Conservation (phyloP, 2,888 invertebrate genomes). For the Spialia ferax region DNA sequence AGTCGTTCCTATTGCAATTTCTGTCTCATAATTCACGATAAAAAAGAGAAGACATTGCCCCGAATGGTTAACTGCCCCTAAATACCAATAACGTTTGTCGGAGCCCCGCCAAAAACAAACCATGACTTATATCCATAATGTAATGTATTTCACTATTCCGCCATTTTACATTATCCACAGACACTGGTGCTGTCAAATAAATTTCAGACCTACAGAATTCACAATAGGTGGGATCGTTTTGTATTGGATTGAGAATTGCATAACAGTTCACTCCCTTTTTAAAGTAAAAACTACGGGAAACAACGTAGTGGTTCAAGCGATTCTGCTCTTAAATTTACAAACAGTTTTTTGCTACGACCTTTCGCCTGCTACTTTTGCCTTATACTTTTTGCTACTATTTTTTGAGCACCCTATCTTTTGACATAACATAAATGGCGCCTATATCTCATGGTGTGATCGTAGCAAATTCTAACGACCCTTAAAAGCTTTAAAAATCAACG, state of each 20-base stretch:
- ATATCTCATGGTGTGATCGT: conserved; percentile 73
- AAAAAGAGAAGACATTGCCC: conserved; percentile 70
- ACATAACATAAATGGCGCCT: conserved; percentile 80
- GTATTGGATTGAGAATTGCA: conserved; percentile 72
- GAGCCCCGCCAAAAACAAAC: conserved; percentile 86
- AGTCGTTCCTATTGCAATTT: conserved; percentile 64
- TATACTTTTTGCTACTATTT: conserved; percentile 82
- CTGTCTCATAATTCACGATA: conserved; percentile 72
- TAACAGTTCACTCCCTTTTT: conserved; percentile 60
- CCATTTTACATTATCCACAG: conserved; percentile 87
- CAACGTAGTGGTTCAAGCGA: conserved; percentile 59
- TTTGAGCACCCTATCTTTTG: conserved; percentile 76
- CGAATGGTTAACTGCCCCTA: conserved; percentile 80
- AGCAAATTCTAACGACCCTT: conserved; percentile 79
- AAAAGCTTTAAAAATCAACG: conserved; percentile 64
- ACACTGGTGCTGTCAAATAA: conserved; percentile 85
- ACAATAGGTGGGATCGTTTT: conserved; percentile 80
- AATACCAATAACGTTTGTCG: conserved; percentile 86
- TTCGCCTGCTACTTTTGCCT: conserved; percentile 72
- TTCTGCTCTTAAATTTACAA: conserved; percentile 63
- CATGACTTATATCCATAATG: conserved; percentile 84
- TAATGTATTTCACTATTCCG: conserved; percentile 81
- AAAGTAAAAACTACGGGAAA: conserved; percentile 62
- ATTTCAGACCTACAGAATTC: conserved; percentile 83
- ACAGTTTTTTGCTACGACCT: conserved; percentile 75